Percentiles rank a stretch among this genome's conserved stretches.
phyloP scores from a whole-genome alignment of 2,113 vertebrate genomes.

The Neolamprologus caudopunctatus region DNA sequence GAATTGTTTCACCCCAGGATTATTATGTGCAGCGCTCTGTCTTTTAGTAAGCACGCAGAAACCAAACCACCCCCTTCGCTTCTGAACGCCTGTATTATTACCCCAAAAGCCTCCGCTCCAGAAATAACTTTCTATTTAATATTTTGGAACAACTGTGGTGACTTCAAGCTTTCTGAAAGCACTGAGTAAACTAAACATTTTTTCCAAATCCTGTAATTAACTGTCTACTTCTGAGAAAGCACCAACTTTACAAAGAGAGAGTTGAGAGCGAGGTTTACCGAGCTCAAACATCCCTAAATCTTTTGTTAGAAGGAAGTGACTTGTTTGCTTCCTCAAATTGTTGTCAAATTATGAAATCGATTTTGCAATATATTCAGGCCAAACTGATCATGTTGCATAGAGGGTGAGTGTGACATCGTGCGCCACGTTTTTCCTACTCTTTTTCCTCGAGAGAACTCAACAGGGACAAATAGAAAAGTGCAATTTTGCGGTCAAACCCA shows the following conservation, averaged over 20 bases:
- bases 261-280: not conserved
- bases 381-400: not conserved
- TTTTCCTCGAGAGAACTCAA: not conserved
- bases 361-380: conserved; percentile 9
- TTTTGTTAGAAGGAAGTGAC: conserved; percentile 16
- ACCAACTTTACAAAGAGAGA: not conserved
- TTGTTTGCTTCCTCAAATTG: not conserved
- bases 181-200: not conserved
- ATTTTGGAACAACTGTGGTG: not conserved
- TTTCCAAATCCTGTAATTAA: not conserved
- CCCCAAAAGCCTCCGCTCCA: not conserved
- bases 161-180: not conserved
- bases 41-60: not conserved
- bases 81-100: not conserved
- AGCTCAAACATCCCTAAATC: not conserved
- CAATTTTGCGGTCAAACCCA: not conserved
- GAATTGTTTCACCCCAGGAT: not conserved
- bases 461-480: not conserved
- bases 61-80: not conserved
- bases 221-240: not conserved
- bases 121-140: not conserved
- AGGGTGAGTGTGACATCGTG: not conserved
- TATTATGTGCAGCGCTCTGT: not conserved
- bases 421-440: not conserved
- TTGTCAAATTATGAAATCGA: conserved; percentile 31